Conservation (phyloP, 2,113 vertebrate genomes). For the Ophiodon elongatus region DNA sequence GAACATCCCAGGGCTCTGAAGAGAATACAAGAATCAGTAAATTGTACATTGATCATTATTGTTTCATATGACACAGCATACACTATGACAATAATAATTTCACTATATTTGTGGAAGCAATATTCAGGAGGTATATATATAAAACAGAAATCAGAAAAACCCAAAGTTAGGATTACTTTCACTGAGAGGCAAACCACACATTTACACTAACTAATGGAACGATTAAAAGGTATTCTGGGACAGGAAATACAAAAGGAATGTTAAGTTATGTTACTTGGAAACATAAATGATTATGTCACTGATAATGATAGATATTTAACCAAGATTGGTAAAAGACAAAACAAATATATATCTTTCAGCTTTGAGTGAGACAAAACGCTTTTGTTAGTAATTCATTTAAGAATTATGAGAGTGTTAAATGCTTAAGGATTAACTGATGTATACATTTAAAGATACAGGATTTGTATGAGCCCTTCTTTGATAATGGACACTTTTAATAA, state of each 20-base stretch:
- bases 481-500: neutral
- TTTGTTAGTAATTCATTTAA: neutral
- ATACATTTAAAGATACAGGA: no score
- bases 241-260: no score
- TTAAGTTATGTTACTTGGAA: no score
- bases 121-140: neutral
- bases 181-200: no score
- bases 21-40: neutral
- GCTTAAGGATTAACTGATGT: no score
- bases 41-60: neutral
- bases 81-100: neutral
- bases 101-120: neutral
- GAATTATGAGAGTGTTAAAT: neutral
- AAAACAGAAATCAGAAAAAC: neutral
- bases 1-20: conserved; percentile 56
- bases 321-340: no score
- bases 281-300: no score
- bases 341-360: no score
- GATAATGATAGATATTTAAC: no score
- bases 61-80: no score
- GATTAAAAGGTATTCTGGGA: no score
- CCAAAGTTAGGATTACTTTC: neutral
- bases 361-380: neutral
- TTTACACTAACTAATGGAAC: no score
- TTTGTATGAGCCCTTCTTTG: neutral